Percentiles rank a stretch among this genome's conserved stretches.
phyloP scores from a whole-genome alignment of 2,888 invertebrate genomes.

The Uloborus plumipes region DNA sequence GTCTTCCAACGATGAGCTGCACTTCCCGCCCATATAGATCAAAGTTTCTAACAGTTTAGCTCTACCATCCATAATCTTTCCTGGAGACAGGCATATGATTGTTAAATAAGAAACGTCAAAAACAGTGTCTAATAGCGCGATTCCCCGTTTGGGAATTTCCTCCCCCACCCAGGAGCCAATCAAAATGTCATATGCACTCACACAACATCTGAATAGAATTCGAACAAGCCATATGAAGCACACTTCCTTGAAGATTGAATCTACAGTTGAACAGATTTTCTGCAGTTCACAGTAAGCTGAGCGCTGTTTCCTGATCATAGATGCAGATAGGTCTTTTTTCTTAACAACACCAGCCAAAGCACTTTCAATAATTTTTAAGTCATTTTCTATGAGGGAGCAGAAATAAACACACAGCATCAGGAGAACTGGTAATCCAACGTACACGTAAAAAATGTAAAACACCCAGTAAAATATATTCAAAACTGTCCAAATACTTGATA shows the following conservation, averaged over 20 bases:
- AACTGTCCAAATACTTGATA: background rate
- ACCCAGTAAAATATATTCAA: slow-evolving; percentile 2
- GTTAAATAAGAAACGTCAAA: slow-evolving; percentile 1
- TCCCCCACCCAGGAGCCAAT: background rate
- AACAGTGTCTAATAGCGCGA: background rate
- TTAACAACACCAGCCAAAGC: background rate
- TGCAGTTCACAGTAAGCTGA: slow-evolving; percentile 14
- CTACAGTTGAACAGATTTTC: background rate
- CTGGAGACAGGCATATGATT: background rate
- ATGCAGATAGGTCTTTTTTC: background rate
- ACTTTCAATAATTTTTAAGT: background rate
- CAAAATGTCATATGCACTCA: slow-evolving; percentile 29
- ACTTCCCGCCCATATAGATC: background rate
- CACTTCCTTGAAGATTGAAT: slow-evolving; percentile 21
- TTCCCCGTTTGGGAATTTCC: background rate
- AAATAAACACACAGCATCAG: background rate
- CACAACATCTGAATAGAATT: slow-evolving; percentile 19
- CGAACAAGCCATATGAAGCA: slow-evolving; percentile 31
- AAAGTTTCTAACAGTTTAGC: background rate
- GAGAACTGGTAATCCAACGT: background rate
- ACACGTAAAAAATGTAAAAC: background rate
- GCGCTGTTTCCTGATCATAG: background rate
- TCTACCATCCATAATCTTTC: slow-evolving; percentile 9
- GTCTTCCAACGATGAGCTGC: background rate
- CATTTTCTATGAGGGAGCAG: background rate